Evolutionary conservation across 2,888 invertebrate genomes (phyloP), one percentile per base, ranked within the genome.

Genomic region (Caenorhabditis sp.): DNA sequence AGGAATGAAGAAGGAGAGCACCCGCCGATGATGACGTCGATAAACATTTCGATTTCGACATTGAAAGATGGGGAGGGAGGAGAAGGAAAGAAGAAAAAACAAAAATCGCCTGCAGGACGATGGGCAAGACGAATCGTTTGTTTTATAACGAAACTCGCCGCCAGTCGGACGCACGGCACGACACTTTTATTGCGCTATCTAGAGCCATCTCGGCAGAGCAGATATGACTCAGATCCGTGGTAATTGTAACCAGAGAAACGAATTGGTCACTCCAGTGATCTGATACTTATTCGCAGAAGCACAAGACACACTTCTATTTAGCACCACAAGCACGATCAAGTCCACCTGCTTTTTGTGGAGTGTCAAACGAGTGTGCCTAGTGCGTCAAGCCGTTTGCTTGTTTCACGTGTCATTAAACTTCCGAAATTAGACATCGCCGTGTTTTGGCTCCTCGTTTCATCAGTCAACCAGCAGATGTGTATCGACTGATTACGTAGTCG

Each of bases 21-120:
- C 28, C 24, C 47, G 51, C 53, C 56, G 56, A 65, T 76, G 76
- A 68, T 76, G 76, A 76, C 76, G 76, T 76, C 76, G 76, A 76
- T 76, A 76, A 76, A 76, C 76, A 67, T 76, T 76, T 76, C 76
- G 76, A 76, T 76, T 76, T 78, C 78, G 56, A 70, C 78, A 69
- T 78, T 69, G 28, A 53, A 50, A 65, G 58, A 64, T 53, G 47
- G 50, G n/a, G n/a, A n/a, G n/a, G n/a, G n/a, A n/a, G n/a, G 24
- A 18, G 37, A 50, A 6, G n/a, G 68, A 50, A 51, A 56, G 40
- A 56, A 69, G 56, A 61, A 77, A 72, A 62, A 62, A n/a, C 53
- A 72, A 76, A 76, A 76, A 60, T 67, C 67, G 65, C 74, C 50
- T 60, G 51, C 24, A 58, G 47, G 40, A 44, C 47, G 60, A 56